Base-by-base conservation (phyloP, 2,797 vertebrate species). In the Gymnoscopelus braueri region DNA sequence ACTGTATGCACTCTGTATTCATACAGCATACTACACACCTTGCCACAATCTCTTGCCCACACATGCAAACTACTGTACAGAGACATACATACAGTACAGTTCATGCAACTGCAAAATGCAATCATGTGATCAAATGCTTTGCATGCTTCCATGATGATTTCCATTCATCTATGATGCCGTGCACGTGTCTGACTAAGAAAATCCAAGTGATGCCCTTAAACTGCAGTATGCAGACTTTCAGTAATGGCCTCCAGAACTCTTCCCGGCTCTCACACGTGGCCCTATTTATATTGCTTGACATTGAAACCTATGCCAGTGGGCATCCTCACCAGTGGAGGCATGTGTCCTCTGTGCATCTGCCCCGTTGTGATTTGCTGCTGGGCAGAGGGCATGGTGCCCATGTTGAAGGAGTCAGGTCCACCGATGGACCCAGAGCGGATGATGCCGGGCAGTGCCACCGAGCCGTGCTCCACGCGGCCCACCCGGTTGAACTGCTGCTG, bases 321-420 rank as follows among this genome's bases (percentile, higher is more conserved):
- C 3, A 0, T 6, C 73, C 97, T 96, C 89, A 99, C 98, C 92
- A 99, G 93, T 0, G 97, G 98, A 63, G 98, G 96, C 98, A 98
- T 98, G 76, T 99, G 98, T 77, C 97, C 98, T 83, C 96, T 93
- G 92, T 99, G 97, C 97, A 99, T 99, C 88, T 99, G 97, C 48
- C 97, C 98, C 0, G 91, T 95, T 55, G 94, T 97, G 86, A 99
- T 95, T 79, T 99, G 98, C 79, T 99, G 98, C 91, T 98, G 98
- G 0, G 96, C 95, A 0, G 95, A 96, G 55, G 98, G 98, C 97
- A 99, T 99, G 26, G 94, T 95, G 78, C 98, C 98, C 60, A 96
- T 10, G 47, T 98, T 98, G 91, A 97, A 97, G 12, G 94, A 96
- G 91, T 99, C 98, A 0, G 97, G 97, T 5, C 96, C 97, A 0